Evolutionary conservation across 2,888 invertebrate genomes (phyloP), one percentile per base, ranked within the genome.

Genomic region (Diabrotica balteata): DNA sequence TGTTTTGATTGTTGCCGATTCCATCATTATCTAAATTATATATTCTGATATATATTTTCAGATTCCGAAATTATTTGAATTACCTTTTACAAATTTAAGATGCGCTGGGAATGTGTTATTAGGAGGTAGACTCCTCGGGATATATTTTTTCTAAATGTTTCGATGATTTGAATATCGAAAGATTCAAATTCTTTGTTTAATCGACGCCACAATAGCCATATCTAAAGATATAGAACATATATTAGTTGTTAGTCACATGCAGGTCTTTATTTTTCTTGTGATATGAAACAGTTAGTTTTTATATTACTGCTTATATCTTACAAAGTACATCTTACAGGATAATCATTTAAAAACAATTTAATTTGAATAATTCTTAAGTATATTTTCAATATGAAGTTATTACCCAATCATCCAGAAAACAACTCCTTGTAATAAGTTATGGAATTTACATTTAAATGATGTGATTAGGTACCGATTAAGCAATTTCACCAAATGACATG

Each of bases 1-100:
- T 76, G 76, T 76, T 79, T 77, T 74, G 73, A 73, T 74, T 79
- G 70, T 69, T 58, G 69, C 75, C 77, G 73, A 76, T 79, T 77
- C 71, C 72, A 75, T 79, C 77, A 80, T 80, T 80, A 80, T 78
- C 77, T 79, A 80, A 80, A 81, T 81, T 80, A 81, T 80, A 81
- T 76, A 79, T 78, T 79, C 77, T 78, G 76, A 78, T 79, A 78
- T 66, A 59, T 66, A 67, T 77, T 77, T 79, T 72, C 68, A 72
- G 74, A 76, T 73, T 71, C 76, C 69, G 60, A 75, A 77, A 79
- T 80, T 77, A 79, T 81, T 76, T 72, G 78, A 78, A 80, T 81
- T 79, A 80, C 78, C 79, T 77, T 72, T 59, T 70, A 72, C 67
- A 75, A 74, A 75, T 75, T 71, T 69, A 69, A 70, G 73, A 75